A percentile compares a stretch with the other conserved stretches of the same genome.
phyloP scores from a whole-genome alignment of 2,113 vertebrate genomes.

The Oplegnathus fasciatus region DNA sequence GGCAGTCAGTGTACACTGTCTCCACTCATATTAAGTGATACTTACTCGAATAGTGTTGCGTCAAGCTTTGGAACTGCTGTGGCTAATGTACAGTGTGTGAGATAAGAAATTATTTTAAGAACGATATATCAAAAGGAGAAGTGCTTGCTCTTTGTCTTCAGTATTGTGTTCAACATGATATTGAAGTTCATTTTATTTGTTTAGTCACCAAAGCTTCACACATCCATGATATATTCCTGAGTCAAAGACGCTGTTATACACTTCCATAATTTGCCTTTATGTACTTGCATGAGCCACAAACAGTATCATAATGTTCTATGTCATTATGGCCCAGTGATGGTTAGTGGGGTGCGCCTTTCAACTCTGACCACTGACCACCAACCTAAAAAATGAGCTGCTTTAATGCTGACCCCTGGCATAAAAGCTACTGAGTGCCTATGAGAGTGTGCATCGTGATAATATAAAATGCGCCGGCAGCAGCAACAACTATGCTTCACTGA shows the following conservation, averaged over 20 bases:
- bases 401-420: neutral
- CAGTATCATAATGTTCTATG: neutral
- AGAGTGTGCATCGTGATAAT: neutral
- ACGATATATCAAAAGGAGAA: neutral
- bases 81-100: neutral
- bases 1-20: neutral
- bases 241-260: neutral
- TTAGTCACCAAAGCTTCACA: neutral
- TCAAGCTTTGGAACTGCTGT: neutral
- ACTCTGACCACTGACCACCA: slow-evolving; percentile 14
- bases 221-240: neutral
- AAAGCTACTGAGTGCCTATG: slow-evolving; percentile 9
- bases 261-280: neutral
- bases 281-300: neutral
- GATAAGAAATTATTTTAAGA: neutral
- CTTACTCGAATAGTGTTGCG: neutral
- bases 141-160: neutral
- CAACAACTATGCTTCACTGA: slow-evolving; percentile 18
- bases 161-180: neutral
- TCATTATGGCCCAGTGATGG: neutral
- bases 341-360: neutral
- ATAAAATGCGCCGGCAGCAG: slow-evolving; percentile 14
- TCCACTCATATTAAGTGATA: neutral
- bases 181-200: neutral
- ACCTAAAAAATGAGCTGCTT: neutral